Conservation (phyloP, 2,888 invertebrate species). For the Drosophila basisetae region DNA sequence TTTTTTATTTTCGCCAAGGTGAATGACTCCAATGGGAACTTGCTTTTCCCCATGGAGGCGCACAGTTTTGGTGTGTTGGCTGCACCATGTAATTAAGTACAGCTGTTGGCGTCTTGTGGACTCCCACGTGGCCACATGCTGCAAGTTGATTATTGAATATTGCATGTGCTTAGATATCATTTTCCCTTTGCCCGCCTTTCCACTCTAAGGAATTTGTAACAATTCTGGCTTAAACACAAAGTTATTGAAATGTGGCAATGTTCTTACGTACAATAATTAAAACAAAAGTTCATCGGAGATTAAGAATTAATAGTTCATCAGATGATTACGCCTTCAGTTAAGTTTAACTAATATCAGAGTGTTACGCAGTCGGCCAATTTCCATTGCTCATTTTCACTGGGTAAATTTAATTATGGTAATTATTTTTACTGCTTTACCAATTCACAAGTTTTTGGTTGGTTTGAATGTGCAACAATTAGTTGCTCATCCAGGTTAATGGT, state of each 20-base stretch:
- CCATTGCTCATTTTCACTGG: neutral
- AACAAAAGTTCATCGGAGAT: neutral
- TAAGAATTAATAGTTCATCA: neutral
- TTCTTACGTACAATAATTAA: neutral
- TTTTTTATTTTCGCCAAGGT: constrained; percentile 50
- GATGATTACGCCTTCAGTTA: neutral
- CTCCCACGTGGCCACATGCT: constrained; percentile 38
- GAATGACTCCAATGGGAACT: constrained; percentile 65
- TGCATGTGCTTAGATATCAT: constrained; percentile 45
- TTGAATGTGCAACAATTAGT: constrained; percentile 2
- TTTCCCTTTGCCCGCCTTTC: neutral
- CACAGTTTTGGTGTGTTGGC: constrained; percentile 10
- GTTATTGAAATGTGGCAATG: neutral
- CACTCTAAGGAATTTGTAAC: constrained; percentile 16
- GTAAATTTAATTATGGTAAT: neutral
- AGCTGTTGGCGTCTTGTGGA: constrained; percentile 58
- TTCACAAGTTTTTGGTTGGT: neutral
- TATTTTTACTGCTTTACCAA: neutral
- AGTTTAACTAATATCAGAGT: neutral
- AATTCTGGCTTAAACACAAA: neutral
- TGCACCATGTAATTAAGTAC: constrained; percentile 67
- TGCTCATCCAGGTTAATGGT: constrained; percentile 17
- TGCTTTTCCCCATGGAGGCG: constrained; percentile 12
- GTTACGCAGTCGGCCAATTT: neutral
- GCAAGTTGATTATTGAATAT: constrained; percentile 54